Conservation (phyloP, 2,113 vertebrate genomes). For the Gnathonemus echidnorhynchus region DNA sequence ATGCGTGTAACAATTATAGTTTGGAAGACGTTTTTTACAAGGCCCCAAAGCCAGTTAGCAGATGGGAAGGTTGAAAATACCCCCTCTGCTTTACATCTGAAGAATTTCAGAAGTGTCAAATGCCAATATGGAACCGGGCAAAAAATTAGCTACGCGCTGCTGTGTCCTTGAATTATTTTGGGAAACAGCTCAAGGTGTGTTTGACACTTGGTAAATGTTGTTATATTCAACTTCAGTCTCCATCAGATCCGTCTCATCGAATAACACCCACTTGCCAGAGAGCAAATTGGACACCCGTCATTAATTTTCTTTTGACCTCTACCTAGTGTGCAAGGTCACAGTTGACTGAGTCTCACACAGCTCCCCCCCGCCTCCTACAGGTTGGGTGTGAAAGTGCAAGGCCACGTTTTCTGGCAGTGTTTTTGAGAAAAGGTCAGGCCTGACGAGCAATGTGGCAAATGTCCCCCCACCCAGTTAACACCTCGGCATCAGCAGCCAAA, state of each 20-base stretch:
- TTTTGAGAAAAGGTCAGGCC: conserved; percentile 56
- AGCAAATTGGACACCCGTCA: neutral
- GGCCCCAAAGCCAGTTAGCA: neutral
- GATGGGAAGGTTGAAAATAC: neutral
- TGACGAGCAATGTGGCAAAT: conserved; percentile 34
- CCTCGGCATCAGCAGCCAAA: conserved; percentile 27
- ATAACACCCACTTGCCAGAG: neutral
- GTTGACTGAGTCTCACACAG: neutral
- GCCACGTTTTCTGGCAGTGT: conserved; percentile 47
- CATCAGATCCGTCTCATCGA: neutral
- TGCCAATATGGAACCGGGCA: neutral
- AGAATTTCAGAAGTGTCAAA: neutral
- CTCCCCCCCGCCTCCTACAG: neutral
- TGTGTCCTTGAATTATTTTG: conserved; percentile 16
- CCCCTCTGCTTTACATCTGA: neutral
- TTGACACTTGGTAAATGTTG: conserved; percentile 17
- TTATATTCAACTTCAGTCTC: conserved; percentile 17
- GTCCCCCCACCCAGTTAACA: conserved; percentile 28
- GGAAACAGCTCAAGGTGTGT: neutral
- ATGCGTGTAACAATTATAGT: neutral
- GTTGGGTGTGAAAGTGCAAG: conserved; percentile 33
- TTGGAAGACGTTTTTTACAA: neutral
- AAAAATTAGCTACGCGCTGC: neutral
- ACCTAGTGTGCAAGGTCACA: neutral
- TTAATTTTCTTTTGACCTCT: conserved; percentile 6